Percentiles rank a stretch among this genome's conserved stretches.
Evolutionary conservation across 2,113 vertebrate species (phyloP).

Genomic region (Gracilinanus agilis): DNA sequence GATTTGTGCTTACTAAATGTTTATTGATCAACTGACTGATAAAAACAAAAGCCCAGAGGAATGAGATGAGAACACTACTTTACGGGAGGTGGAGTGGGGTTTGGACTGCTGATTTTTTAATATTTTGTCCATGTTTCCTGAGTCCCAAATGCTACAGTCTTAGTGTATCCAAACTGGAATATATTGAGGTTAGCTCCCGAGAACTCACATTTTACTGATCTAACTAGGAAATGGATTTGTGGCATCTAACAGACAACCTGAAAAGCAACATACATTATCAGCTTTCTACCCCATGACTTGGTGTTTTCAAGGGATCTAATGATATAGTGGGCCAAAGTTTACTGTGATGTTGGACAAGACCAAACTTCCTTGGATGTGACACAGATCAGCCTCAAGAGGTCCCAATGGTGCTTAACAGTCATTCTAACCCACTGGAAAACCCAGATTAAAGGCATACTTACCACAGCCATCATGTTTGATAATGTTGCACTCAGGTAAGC

Average conservation of each 20-base stretch:
- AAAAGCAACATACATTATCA: background rate
- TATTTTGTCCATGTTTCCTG: background rate
- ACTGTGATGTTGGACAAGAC: background rate
- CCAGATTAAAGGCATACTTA: conserved; percentile 81
- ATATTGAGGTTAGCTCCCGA: conserved; percentile 19
- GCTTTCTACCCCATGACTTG: conserved; percentile 11
- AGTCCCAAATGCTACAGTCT: conserved; percentile 10
- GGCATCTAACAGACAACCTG: background rate
- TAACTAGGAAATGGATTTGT: background rate
- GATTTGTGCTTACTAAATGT: background rate
- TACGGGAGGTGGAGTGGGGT: background rate
- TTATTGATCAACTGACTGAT: background rate
- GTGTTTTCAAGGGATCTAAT: background rate
- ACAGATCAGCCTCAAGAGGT: background rate
- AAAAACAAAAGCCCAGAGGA: background rate
- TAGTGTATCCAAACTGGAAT: conserved; percentile 37
- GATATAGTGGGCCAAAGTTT: background rate
- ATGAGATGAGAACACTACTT: background rate
- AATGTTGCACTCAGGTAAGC: conserved; percentile 92
- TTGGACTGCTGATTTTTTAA: background rate
- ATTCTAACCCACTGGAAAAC: background rate
- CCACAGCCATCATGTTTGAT: conserved; percentile 89
- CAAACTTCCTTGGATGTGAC: background rate
- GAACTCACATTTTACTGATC: conserved; percentile 6
- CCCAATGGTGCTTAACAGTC: background rate